Evolutionary conservation across 1,140 invertebrate genomes (phyloP).

Genomic region (Monomorium pharaonis): DNA sequence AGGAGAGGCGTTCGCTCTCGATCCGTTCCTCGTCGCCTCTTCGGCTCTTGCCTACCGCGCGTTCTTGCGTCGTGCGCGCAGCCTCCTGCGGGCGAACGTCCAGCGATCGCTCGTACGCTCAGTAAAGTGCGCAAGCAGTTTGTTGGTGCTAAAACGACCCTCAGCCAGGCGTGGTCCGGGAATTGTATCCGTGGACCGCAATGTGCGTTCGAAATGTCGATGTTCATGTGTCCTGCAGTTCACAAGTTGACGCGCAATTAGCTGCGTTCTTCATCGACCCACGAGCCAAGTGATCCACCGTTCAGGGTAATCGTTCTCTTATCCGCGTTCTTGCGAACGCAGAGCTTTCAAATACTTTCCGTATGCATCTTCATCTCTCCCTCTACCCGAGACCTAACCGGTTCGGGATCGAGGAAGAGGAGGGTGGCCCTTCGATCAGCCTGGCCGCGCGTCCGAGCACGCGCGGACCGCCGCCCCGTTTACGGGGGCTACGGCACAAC

Average conservation of each 20-base stretch:
- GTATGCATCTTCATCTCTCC: too few species aligned
- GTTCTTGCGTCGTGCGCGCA: too few species aligned
- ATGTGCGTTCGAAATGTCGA: constrained; percentile 93
- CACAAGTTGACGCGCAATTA: constrained; percentile 91
- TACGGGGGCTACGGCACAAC: background rate
- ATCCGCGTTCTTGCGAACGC: too few species aligned
- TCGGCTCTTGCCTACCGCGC: too few species aligned
- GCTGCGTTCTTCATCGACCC: constrained; percentile 94
- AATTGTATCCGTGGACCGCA: constrained; percentile 85
- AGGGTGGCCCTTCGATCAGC: background rate
- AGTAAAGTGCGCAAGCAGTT: constrained; percentile 51
- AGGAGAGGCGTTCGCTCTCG: too few species aligned
- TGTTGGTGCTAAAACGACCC: constrained; percentile 75
- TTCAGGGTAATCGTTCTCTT: constrained; percentile 83
- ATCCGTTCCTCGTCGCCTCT: too few species aligned
- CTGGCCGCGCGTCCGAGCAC: constrained; percentile 78
- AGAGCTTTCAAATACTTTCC: too few species aligned
- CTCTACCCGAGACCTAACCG: too few species aligned
- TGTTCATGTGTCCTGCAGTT: constrained; percentile 93
- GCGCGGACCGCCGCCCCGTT: background rate
- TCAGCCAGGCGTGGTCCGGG: constrained; percentile 86
- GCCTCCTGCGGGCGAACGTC: too few species aligned
- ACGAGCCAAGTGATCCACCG: constrained; percentile 91
- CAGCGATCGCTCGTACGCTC: too few species aligned
- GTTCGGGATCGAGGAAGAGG: too few species aligned